A percentile compares a stretch with the other conserved stretches of the same genome.
Conservation (phyloP, 2,797 vertebrate genomes). For the Phalanger gymnotis region DNA sequence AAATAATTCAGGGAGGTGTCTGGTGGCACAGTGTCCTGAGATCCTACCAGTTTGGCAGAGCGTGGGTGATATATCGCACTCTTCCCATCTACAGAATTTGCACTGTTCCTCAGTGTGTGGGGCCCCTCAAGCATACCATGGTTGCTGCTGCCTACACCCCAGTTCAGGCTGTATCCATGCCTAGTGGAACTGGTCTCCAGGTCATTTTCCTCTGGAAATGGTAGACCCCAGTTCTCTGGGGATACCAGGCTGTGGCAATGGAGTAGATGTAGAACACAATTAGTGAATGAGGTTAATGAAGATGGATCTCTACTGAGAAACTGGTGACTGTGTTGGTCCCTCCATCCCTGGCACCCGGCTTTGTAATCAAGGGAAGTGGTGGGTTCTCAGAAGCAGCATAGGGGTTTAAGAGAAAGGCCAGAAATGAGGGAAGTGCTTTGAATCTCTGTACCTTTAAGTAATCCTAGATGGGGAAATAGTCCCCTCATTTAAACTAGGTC, state of each 20-base stretch:
- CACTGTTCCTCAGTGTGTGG: neutral
- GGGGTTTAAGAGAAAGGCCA: neutral
- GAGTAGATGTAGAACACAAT: neutral
- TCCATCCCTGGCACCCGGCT: neutral
- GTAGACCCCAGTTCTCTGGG: neutral
- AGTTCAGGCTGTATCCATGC: neutral
- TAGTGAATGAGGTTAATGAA: neutral
- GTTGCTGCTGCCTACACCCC: neutral
- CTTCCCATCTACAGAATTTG: neutral
- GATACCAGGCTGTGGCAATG: neutral
- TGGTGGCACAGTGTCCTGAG: slow-evolving; percentile 37
- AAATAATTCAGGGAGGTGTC: slow-evolving; percentile 61
- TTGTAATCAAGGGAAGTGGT: neutral
- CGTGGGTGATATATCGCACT: slow-evolving; percentile 28
- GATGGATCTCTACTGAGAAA: neutral
- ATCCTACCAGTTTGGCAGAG: slow-evolving; percentile 55
- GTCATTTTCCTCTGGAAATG: neutral
- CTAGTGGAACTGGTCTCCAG: neutral
- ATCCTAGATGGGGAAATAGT: neutral
- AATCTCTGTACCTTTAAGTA: neutral
- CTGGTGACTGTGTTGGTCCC: neutral
- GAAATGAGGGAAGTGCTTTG: neutral
- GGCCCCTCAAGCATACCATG: neutral
- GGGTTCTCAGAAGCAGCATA: neutral
- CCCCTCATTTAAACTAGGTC: neutral